phyloP scores from a whole-genome alignment of 2,888 invertebrate genomes.

The Eupithecia inturbata region DNA sequence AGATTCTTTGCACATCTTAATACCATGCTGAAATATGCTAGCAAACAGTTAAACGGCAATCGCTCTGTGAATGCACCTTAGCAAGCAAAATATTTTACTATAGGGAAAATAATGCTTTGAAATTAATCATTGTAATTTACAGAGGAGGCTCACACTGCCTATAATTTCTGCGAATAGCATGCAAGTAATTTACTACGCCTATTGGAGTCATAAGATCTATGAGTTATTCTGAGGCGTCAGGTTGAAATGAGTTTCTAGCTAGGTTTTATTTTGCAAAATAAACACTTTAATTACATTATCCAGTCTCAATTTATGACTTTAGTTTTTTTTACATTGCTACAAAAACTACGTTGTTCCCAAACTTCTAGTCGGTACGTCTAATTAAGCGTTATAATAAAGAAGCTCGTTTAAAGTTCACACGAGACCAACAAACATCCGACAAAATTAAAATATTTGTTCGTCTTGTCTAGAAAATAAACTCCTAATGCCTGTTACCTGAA shows the following conservation, averaged over 20 bases:
- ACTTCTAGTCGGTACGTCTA: not conserved
- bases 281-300: slow-evolving; percentile 13
- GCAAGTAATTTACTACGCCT: slow-evolving; percentile 39
- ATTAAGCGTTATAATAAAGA: not conserved
- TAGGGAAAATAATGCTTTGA: slow-evolving; percentile 48
- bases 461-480: not conserved
- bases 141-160: slow-evolving; percentile 49
- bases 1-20: slow-evolving; percentile 11
- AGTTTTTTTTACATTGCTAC: not conserved
- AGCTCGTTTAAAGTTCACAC: not conserved
- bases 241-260: slow-evolving; percentile 22
- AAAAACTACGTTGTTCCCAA: not conserved
- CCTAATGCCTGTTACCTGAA: not conserved
- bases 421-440: not conserved
- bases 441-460: not conserved
- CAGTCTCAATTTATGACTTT: not conserved
- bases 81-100: slow-evolving; percentile 46
- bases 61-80: slow-evolving; percentile 8
- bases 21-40: slow-evolving; percentile 8
- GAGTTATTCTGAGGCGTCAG: slow-evolving; percentile 30
- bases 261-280: slow-evolving; percentile 18
- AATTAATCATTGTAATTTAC: slow-evolving; percentile 66
- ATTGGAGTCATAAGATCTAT: slow-evolving; percentile 31
- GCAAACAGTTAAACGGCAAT: slow-evolving; percentile 7
- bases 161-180: slow-evolving; percentile 42